These are phyloP conservation scores for Tachycineta bicolor DNA, from an alignment of 2,113 vertebrate genomes.

Conservation along the genomic window DNA sequence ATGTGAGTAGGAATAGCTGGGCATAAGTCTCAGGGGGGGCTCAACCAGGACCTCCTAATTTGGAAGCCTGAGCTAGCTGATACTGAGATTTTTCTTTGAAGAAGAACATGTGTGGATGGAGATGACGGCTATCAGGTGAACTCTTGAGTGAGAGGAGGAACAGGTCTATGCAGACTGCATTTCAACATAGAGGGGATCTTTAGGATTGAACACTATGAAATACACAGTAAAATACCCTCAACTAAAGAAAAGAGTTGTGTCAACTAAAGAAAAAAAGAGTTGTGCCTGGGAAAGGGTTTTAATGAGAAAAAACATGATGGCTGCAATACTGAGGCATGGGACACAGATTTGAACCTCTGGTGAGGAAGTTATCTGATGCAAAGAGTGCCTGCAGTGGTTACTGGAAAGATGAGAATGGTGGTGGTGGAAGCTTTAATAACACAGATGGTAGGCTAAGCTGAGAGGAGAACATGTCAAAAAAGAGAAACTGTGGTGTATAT, in stretches of 20 bases:
- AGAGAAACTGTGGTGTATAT: neutral
- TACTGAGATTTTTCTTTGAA: neutral
- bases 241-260: neutral
- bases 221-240: neutral
- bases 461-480: neutral
- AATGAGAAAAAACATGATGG: neutral
- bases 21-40: neutral
- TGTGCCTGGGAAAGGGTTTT: neutral
- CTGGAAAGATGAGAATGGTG: neutral
- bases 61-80: neutral
- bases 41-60: neutral
- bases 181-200: neutral
- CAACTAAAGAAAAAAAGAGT: neutral
- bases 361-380: neutral
- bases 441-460: neutral
- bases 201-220: neutral
- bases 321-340: neutral
- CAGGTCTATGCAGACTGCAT: neutral
- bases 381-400: neutral
- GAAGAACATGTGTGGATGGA: neutral
- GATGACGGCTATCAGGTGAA: neutral
- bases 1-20: neutral
- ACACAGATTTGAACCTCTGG: rapidly evolving
- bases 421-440: neutral
- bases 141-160: neutral